A percentile compares a stretch with the other conserved stretches of the same genome.
These are phyloP conservation scores for Elgaria multicarinata DNA, from an alignment of 2,113 vertebrate genomes.

Conservation along the genomic window DNA sequence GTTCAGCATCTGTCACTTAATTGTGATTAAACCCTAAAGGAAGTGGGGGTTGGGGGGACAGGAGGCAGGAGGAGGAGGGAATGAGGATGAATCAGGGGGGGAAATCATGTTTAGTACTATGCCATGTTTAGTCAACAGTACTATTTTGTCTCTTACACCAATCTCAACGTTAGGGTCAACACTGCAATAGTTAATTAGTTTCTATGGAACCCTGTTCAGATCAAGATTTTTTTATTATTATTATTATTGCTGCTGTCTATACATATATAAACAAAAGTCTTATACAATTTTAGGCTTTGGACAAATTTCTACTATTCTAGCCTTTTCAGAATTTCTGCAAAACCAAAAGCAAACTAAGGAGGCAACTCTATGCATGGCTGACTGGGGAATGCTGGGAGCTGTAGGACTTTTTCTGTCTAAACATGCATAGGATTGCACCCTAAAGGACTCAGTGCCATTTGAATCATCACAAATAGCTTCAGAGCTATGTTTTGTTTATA, in stretches of 20 bases:
- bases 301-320: neutral
- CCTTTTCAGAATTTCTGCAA: neutral
- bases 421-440: too few relatives aligned
- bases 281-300: neutral
- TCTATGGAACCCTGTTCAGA: neutral
- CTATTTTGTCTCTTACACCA: neutral
- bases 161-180: neutral
- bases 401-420: too few relatives aligned
- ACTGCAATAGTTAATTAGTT: neutral
- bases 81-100: neutral
- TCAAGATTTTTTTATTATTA: neutral
- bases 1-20: constrained; percentile 40
- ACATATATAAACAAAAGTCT: neutral
- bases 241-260: neutral
- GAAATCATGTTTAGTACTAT: neutral
- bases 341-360: neutral
- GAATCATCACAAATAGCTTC: neutral
- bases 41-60: neutral
- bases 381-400: too few relatives aligned
- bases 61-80: neutral
- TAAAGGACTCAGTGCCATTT: neutral
- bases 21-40: constrained; percentile 30
- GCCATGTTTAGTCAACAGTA: constrained; percentile 1
- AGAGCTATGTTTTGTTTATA: neutral
- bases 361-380: too few relatives aligned